Conservation (phyloP, 2,888 invertebrate genomes). For the Keiferia lycopersicella region DNA sequence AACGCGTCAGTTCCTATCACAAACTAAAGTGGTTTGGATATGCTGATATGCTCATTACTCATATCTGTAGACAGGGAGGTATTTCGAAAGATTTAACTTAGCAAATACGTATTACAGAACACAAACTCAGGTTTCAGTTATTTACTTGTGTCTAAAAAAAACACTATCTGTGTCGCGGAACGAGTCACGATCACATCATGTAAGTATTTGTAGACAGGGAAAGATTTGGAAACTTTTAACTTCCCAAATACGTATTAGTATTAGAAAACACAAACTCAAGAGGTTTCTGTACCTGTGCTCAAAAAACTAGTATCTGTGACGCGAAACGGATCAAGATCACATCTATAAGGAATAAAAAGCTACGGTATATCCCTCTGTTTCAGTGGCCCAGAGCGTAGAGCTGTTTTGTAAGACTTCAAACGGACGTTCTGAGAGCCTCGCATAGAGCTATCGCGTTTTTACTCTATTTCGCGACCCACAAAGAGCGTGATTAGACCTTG, state of each 20-base stretch:
- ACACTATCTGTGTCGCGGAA: no score
- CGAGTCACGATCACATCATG: no score
- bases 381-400: constrained; percentile 39
- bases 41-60: no score
- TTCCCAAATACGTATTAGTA: background rate
- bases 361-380: constrained; percentile 30
- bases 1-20: constrained; percentile 66
- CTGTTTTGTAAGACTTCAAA: constrained; percentile 67
- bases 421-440: constrained; percentile 54
- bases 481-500: constrained; percentile 11
- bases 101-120: background rate
- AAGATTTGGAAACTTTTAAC: constrained; percentile 1
- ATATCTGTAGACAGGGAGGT: constrained; percentile 46
- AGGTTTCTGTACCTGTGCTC: no score
- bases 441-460: constrained; percentile 57
- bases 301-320: no score
- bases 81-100: background rate
- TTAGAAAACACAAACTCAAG: background rate
- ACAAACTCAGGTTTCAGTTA: background rate
- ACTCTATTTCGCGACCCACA: constrained; percentile 41
- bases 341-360: no score
- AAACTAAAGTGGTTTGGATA: constrained; percentile 64
- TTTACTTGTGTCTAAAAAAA: no score
- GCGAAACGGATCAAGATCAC: no score
- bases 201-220: constrained; percentile 44